Conservation (phyloP, 2,113 vertebrate species). For the Hystrix cristata region DNA sequence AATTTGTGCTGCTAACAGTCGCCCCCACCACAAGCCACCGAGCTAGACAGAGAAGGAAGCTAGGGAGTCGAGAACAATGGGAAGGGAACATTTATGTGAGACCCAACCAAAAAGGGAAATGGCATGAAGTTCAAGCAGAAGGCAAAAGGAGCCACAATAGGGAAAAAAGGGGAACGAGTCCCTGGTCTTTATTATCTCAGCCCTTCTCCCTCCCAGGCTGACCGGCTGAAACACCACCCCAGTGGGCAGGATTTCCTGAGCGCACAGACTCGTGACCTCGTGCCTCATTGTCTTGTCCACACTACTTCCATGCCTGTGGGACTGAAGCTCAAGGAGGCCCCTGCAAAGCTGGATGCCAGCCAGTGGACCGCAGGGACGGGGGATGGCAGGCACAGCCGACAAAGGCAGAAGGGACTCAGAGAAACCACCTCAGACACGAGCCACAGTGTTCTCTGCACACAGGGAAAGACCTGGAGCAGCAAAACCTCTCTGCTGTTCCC, state of each 20-base stretch:
- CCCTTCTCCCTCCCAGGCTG: not conserved
- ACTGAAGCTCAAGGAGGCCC: not conserved
- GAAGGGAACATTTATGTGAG: not conserved
- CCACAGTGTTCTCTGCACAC: not conserved
- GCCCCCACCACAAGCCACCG: not conserved
- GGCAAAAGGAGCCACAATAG: not conserved
- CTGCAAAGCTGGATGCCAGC: not conserved
- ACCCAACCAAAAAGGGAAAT: constrained; percentile 44
- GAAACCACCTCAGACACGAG: accelerated
- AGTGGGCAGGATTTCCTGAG: constrained; percentile 66
- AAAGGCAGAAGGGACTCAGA: not conserved
- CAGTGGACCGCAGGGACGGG: not conserved
- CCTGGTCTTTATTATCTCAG: constrained; percentile 2
- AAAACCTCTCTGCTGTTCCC: not conserved
- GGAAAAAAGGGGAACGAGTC: not conserved
- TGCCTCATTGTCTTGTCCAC: not conserved
- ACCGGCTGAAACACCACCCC: not conserved
- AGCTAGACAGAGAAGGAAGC: constrained; percentile 33
- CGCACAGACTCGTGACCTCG: not conserved
- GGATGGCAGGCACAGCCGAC: not conserved
- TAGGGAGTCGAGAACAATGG: not conserved
- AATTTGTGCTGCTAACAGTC: not conserved
- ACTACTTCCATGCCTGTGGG: not conserved
- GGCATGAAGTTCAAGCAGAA: constrained; percentile 30
- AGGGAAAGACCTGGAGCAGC: not conserved